Base-by-base conservation (phyloP, 1,140 invertebrate genomes). In the Ylistrum balloti region DNA sequence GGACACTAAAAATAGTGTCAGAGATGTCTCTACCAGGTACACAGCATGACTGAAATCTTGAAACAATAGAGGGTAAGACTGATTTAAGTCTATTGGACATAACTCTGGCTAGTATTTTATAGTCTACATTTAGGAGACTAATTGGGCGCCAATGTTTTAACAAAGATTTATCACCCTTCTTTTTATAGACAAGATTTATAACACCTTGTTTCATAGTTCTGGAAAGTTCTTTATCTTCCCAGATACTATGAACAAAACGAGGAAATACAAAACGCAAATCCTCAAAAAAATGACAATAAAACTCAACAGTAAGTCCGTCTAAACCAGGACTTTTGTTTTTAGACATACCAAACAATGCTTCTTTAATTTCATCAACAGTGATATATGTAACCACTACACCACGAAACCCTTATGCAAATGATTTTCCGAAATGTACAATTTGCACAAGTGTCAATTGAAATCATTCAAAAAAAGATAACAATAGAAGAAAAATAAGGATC, bases 281-380 rank as follows among this genome's bases (percentile, higher is more conserved):
- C 9, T 56, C 45, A 56, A 56, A 56, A 56, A 56, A 56, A 20
- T 56, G 45, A 22, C 45, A 56, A 56, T 20, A 56, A 56, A 56
- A 56, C 2, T 56, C 45, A 56, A 56, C 45, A 20, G 45, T 56
- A 7, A 56, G 22, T 20, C 45, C 45, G 87, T 91, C 88, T 32
- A 48, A 41, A 7, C 88, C 90, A 20, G 90, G 90, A 91, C 88
- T 91, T 85, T 91, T 91, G 85, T 85, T 89, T 38, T 85, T 87
- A 33, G 41, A 34, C 88, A 91, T 91, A 38, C 74, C 15, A 10
- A 22, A 33, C 10, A 91, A 28, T 74, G 90, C 88, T 10, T 88
- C 56, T 32, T 34, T 7, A 28, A 89, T 87, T 87, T 91, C 88
- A 41, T 87, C 88, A 28, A 56, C 3, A 88, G 34, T 33, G 22